Base-by-base conservation (phyloP, 2,113 vertebrate genomes). In the Nerophis ophidion region DNA sequence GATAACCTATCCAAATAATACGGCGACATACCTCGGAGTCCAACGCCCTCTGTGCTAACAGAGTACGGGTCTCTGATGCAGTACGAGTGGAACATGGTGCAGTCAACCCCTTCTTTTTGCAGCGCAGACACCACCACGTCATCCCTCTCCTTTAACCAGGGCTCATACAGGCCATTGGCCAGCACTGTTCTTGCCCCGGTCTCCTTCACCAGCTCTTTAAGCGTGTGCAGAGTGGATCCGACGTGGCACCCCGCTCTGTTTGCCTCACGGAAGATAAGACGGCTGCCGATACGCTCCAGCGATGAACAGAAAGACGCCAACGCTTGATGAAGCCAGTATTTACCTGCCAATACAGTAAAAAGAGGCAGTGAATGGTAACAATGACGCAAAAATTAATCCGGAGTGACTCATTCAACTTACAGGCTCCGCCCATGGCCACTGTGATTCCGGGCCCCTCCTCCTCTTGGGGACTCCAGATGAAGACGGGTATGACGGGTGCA, bases 271-370 rank as follows among this genome's bases (percentile, higher is more conserved):
- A 80, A 14, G 45, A 87, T 47, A 15, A 90, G 77, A 51, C 66
- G 81, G 75, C 86, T 89, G 64, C 90, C 83, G 16, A 83, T 82
- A 17, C 10, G 26, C 62, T 86, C 77, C 70, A 90, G 74, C 55
- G 86, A 83, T 40, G 70, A 57, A 38, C 8, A 68, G 36, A 89
- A 79, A 56, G 73, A 78, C 42, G 77, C 57, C 45, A 90, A 68
- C 4, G 86, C 82, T 68, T 90, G 89, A 66, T 89, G 90, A 19
- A 90, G 87, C 88, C 87, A 90, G 64, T 86, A 90, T 82, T 82
- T 86, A 69, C 82, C 84, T 87, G 70, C 16, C 17, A 16, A 34
- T 45, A 33, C 16, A 15, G 17, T 2, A 42, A 6, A 50, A 9
- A 45, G 14, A 42, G 26, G 40, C 40, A 49, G 13, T 49, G 12